phyloP scores from a whole-genome alignment of 35 echinoderm and acorn worm species.

The Apostichopus californicus region DNA sequence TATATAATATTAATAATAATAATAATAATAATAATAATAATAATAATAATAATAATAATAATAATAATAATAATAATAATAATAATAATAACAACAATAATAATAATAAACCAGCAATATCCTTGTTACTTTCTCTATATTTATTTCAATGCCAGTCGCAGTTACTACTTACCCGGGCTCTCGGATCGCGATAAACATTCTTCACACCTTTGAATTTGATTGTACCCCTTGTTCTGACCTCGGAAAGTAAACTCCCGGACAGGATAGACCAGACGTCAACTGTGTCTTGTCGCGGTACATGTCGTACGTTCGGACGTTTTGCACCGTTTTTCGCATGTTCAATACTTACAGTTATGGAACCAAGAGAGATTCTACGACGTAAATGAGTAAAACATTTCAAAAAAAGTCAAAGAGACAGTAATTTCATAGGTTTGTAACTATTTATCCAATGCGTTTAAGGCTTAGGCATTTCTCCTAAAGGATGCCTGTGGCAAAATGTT shows the following conservation, averaged over 20 bases:
- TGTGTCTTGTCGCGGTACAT: neutral
- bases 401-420: too few species aligned
- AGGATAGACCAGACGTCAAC: slow-evolving; percentile 38
- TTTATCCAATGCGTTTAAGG: too few species aligned
- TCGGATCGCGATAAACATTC: slow-evolving; percentile 13
- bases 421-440: too few species aligned
- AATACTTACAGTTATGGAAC: too few species aligned
- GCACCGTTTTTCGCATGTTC: too few species aligned
- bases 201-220: slow-evolving; percentile 40
- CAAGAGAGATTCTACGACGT: too few species aligned
- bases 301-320: too few species aligned
- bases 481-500: too few species aligned
- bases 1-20: neutral
- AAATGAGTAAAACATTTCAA: too few species aligned
- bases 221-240: neutral
- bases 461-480: too few species aligned
- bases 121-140: neutral
- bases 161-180: slow-evolving; percentile 5
- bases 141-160: neutral
- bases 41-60: neutral
- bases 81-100: too few species aligned
- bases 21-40: neutral
- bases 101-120: neutral
- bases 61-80: neutral
- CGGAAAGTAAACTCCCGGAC: neutral